These are phyloP conservation scores for Chelidonichthys spinosus DNA, from an alignment of 2,797 vertebrate genomes.

Conservation along the genomic window DNA sequence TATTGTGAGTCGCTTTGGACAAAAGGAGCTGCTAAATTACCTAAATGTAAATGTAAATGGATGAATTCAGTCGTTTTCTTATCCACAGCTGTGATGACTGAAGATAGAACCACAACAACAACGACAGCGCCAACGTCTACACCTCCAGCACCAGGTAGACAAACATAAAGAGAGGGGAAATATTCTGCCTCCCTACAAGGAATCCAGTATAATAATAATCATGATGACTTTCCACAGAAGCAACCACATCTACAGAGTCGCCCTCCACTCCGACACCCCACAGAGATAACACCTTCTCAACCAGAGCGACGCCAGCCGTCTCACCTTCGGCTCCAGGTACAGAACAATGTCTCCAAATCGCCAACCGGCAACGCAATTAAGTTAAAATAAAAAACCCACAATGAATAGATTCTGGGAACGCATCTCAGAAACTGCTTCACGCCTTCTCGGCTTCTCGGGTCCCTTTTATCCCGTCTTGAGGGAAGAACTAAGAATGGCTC, in stretches of 20 bases:
- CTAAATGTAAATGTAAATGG: too few relatives aligned
- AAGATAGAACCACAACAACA: conserved; percentile 7
- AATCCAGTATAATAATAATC: background rate
- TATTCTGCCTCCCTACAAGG: background rate
- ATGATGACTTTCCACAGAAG: conserved; percentile 39
- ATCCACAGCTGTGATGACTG: conserved; percentile 43
- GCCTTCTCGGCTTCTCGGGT: background rate
- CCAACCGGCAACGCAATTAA: background rate
- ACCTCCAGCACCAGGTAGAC: conserved; percentile 53
- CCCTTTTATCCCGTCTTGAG: background rate
- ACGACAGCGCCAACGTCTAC: background rate
- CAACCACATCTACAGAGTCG: conserved; percentile 5
- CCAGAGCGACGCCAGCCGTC: conserved; percentile 10
- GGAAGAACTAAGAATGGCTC: conserved; percentile 8
- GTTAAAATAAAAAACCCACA: background rate
- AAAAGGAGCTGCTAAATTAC: too few relatives aligned
- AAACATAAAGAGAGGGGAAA: background rate
- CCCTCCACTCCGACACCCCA: conserved; percentile 25
- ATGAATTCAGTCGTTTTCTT: conserved; percentile 17
- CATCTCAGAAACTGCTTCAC: conserved; percentile 1
- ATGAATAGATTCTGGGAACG: conserved; percentile 10
- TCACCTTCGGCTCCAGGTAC: conserved; percentile 55
- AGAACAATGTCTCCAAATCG: background rate
- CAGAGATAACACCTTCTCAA: conserved; percentile 25
- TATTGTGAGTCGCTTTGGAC: too few relatives aligned